phyloP scores from a whole-genome alignment of 2,113 vertebrate genomes.

The Scartelaos histophorus region DNA sequence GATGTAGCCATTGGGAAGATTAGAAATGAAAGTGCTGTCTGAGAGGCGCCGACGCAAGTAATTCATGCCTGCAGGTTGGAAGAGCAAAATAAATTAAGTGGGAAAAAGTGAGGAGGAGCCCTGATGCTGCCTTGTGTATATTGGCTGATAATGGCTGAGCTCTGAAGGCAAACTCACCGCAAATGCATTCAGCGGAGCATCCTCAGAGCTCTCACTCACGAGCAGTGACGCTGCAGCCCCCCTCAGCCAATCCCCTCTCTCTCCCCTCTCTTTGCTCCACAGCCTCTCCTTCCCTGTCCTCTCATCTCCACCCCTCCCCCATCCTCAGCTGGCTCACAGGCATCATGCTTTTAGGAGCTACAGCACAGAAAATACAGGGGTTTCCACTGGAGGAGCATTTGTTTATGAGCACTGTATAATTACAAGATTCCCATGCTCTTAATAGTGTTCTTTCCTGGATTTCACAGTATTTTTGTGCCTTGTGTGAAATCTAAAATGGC shows the following conservation, averaged over 20 bases:
- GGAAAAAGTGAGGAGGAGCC: conserved; percentile 36
- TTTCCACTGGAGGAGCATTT: conserved; percentile 53
- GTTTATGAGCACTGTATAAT: conserved; percentile 19
- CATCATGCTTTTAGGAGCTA: conserved; percentile 54
- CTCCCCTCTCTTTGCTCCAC: conserved; percentile 47
- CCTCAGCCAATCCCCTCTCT: conserved; percentile 67
- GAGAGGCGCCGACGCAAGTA: conserved; percentile 93
- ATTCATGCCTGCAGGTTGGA: conserved; percentile 85
- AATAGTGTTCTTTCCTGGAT: conserved; percentile 1
- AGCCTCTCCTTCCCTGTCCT: conserved; percentile 46
- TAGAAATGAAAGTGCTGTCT: conserved; percentile 95
- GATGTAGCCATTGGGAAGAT: conserved; percentile 96
- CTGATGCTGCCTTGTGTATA: conserved; percentile 47
- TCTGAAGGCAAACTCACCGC: conserved; percentile 58
- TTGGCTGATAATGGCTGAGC: conserved; percentile 56
- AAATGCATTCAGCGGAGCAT: conserved; percentile 60
- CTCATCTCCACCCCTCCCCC: conserved; percentile 72
- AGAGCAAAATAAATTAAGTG: conserved; percentile 20
- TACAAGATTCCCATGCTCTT: background rate
- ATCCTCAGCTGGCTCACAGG: conserved; percentile 66
- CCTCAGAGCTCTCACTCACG: conserved; percentile 65
- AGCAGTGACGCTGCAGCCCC: conserved; percentile 55
- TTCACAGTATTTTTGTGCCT: conserved; percentile 10
- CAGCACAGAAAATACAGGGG: conserved; percentile 57
- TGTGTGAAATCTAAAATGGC: conserved; percentile 71